Conservation (phyloP, 2,888 invertebrate genomes). For the Hirtodrosophila histrioides region DNA sequence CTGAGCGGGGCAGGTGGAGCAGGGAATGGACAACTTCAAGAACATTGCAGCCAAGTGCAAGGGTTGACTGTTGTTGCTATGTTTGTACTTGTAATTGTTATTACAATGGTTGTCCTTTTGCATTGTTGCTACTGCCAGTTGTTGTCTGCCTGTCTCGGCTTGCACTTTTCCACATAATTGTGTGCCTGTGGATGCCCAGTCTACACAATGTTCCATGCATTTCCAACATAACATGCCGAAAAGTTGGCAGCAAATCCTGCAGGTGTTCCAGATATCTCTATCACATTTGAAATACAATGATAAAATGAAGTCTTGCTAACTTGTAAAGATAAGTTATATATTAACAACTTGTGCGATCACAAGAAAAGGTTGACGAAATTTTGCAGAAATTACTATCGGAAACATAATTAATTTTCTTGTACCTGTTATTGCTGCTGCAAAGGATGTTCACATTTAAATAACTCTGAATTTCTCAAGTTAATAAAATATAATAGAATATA, state of each 20-base stretch:
- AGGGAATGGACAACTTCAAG: slow-evolving; percentile 24
- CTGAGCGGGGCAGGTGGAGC: slow-evolving; percentile 14
- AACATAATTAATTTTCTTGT: too few species aligned
- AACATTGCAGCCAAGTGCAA: slow-evolving; percentile 36
- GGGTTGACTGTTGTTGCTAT: slow-evolving; percentile 32
- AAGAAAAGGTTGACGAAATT: too few species aligned
- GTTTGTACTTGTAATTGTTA: slow-evolving; percentile 73
- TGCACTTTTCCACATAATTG: slow-evolving; percentile 79
- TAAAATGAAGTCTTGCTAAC: too few species aligned
- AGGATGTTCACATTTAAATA: too few species aligned
- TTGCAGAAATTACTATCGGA: too few species aligned
- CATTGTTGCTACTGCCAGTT: slow-evolving; percentile 47
- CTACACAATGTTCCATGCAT: slow-evolving; percentile 35
- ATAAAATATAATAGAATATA: too few species aligned
- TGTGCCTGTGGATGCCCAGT: slow-evolving; percentile 56
- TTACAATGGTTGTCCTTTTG: slow-evolving; percentile 71
- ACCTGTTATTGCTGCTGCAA: too few species aligned
- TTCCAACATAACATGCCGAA: slow-evolving; percentile 61
- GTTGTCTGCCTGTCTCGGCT: slow-evolving; percentile 54
- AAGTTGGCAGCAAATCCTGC: slow-evolving; percentile 7
- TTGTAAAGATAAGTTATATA: too few species aligned
- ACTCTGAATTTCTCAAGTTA: too few species aligned
- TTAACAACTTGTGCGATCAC: too few species aligned
- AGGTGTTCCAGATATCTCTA: slow-evolving; percentile 8
- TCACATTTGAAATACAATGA: not conserved